A percentile compares a stretch with the other conserved stretches of the same genome.
Evolutionary conservation across 2,113 vertebrate species (phyloP).

Genomic region (Pica pica): DNA sequence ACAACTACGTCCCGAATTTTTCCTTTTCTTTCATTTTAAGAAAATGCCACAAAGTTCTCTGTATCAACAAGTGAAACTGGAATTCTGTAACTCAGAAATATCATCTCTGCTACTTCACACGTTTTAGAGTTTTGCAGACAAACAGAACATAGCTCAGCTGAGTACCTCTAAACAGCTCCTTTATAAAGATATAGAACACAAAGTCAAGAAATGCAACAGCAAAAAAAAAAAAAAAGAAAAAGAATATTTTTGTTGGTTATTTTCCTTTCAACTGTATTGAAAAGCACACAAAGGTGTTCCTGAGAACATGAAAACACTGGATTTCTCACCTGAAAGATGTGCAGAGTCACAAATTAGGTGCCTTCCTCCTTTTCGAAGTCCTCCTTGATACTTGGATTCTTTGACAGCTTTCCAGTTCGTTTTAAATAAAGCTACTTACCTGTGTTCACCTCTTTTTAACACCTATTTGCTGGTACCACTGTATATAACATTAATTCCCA

Average conservation of each 20-base stretch:
- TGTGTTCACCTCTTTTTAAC: neutral
- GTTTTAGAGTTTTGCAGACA: neutral
- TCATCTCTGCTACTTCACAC: neutral
- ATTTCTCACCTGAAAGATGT: neutral
- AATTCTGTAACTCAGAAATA: neutral
- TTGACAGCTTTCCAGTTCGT: neutral
- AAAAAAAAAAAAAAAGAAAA: neutral
- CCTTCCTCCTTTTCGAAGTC: neutral
- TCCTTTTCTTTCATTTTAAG: neutral
- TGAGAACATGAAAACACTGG: neutral
- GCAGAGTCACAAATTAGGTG: neutral
- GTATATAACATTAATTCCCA: neutral
- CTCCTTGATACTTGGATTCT: neutral
- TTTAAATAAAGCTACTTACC: neutral
- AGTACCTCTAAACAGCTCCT: neutral
- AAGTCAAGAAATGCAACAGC: neutral
- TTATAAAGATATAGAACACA: neutral
- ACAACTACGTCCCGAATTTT: rapidly evolving
- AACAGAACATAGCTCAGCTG: neutral
- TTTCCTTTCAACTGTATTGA: neutral
- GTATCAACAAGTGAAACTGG: neutral
- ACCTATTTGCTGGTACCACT: neutral
- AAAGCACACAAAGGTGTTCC: neutral
- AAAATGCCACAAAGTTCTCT: neutral
- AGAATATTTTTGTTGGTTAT: neutral